Conservation (phyloP, 2,113 vertebrate genomes). For the Lethenteron camtschaticum region DNA sequence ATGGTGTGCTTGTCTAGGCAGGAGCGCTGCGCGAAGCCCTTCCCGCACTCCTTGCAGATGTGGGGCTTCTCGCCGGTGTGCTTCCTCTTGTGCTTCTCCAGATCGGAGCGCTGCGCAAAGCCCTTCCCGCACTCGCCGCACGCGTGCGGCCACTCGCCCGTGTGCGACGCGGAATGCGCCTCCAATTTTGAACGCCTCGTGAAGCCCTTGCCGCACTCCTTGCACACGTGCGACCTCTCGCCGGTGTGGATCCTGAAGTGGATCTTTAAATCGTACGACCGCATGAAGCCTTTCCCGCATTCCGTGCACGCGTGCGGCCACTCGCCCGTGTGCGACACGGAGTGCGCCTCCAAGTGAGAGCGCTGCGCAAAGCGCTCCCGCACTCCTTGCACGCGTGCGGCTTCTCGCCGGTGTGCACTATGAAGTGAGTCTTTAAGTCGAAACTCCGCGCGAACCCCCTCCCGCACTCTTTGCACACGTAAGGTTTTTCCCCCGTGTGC, state of each 20-base stretch:
- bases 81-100: background rate
- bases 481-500: conserved; percentile 2
- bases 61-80: background rate
- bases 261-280: background rate
- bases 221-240: background rate
- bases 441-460: background rate
- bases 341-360: conserved; percentile 1
- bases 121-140: conserved; percentile 1
- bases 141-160: background rate
- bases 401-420: background rate
- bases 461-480: background rate
- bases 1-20: background rate
- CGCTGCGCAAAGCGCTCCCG: background rate
- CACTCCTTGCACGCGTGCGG: background rate
- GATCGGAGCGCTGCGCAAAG: background rate
- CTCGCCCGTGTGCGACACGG: conserved; percentile 1
- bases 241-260: background rate
- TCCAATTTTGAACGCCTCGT: background rate
- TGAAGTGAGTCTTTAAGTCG: background rate
- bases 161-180: background rate
- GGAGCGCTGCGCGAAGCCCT: background rate
- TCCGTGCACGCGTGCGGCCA: background rate
- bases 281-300: background rate
- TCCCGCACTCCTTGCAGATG: background rate
- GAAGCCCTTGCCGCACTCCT: background rate